Base-by-base conservation (phyloP, 2,797 vertebrate species). In the Astyanax mexicanus region DNA sequence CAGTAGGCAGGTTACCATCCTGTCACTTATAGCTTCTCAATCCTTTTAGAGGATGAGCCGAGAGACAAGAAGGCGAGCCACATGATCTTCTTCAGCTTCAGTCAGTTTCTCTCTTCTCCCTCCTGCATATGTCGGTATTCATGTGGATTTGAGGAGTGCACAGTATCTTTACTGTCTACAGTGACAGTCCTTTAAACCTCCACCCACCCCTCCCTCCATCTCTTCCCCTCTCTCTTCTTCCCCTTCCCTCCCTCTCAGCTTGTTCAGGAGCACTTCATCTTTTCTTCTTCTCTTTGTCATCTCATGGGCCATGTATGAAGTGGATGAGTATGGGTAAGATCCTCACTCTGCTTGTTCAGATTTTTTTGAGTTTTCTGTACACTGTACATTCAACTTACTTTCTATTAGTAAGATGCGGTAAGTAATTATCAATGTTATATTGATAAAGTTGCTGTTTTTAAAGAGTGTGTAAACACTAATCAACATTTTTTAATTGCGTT, bases 21-120 rank as follows among this genome's bases (percentile, higher is more conserved):
- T 40, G 57, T 51, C n/a, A 44, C 64, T 74, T 62, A 67, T 23
- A 29, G 27, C 29, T 55, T 68, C 71, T 69, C 74, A 82, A 72
- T 78, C 86, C 74, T n/a, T 45, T 25, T 78, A 80, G 79, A 69
- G 81, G 79, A 81, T 77, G 85, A 86, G 75, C 75, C 5, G 35
- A 11, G 64, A 75, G 60, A 79, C 0, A 77, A 80, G 70, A 73
- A 55, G 78, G 80, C 77, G 66, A 15, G 55, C 83, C 81, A 84
- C 65, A 80, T 81, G 70, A 72, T 35, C 62, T 40, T 35, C 62
- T 29, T 35, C 15, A 52, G 55, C 25, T 27, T 66, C 3, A 71
- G 69, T 77, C 77, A 57, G 6, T 58, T 62, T 82, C 82, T 80
- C 83, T 57, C 40, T 68, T 32, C 64, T 79, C 79, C 84, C 64